Conservation (phyloP, 2,888 invertebrate species). For the Aethes cnicana region DNA sequence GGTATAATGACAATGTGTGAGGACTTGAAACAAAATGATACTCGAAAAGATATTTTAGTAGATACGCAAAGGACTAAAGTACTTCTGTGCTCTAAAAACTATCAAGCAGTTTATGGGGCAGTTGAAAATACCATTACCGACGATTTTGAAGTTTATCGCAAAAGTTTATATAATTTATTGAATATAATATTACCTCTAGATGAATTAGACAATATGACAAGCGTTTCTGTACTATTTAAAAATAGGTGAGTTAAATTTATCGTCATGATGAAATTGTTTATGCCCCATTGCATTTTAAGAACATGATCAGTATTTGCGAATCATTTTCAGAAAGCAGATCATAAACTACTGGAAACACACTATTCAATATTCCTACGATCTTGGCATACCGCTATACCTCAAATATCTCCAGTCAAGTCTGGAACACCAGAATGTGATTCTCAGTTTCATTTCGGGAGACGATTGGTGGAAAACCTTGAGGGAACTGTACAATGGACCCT, state of each 20-base stretch:
- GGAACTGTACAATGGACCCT: constrained; percentile 56
- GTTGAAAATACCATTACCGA: constrained; percentile 44
- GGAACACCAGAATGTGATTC: constrained; percentile 57
- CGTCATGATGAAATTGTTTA: too few relatives aligned
- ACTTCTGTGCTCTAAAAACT: constrained; percentile 63
- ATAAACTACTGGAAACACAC: constrained; percentile 50
- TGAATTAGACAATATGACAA: constrained; percentile 37
- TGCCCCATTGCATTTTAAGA: too few relatives aligned
- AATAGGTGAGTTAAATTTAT: constrained; percentile 55
- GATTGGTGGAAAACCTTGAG: constrained; percentile 69
- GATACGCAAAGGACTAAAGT: constrained; percentile 51
- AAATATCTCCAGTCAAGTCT: constrained; percentile 66
- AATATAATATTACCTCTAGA: constrained; percentile 43
- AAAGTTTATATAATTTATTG: constrained; percentile 52
- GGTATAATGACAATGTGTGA: constrained; percentile 53
- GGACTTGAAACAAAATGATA: constrained; percentile 49
- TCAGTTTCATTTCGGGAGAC: constrained; percentile 61
- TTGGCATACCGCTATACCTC: constrained; percentile 62
- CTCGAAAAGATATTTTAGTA: constrained; percentile 52
- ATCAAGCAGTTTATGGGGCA: constrained; percentile 51
- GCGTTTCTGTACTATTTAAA: constrained; percentile 54
- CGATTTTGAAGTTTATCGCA: constrained; percentile 47
- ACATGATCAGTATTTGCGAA: too few relatives aligned
- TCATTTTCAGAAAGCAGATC: constrained; percentile 54
- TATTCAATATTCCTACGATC: constrained; percentile 62